phyloP scores from a whole-genome alignment of 2,888 invertebrate genomes.

The Capitulum mitella region DNA sequence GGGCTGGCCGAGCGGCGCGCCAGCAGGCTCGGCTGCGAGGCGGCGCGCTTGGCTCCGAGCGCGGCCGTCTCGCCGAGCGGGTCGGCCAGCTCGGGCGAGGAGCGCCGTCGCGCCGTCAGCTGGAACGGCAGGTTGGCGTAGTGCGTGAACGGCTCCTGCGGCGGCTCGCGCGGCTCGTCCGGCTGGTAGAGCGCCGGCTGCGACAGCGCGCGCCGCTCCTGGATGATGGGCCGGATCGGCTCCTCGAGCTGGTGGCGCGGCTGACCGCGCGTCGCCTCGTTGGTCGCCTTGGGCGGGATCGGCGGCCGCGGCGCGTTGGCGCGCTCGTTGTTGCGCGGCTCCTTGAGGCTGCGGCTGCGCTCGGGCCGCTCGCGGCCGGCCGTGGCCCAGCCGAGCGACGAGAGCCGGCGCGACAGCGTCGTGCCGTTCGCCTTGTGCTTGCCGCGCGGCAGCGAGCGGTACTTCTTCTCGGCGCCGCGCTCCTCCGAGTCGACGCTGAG shows the following conservation, averaged over 20 bases:
- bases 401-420: not conserved
- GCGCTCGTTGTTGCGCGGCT: conserved; percentile 17
- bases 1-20: not conserved
- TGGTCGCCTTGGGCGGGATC: not conserved
- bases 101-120: not conserved
- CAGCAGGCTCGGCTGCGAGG: not conserved
- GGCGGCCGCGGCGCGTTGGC: not conserved
- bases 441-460: not conserved
- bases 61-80: not conserved
- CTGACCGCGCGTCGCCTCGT: not conserved
- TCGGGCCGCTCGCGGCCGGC: not conserved
- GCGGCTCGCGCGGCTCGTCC: not conserved
- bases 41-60: not conserved
- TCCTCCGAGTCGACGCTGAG: not conserved
- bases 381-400: conserved; percentile 1
- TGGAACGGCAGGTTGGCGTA: conserved; percentile 25
- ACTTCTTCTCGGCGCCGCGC: not conserved
- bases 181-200: conserved; percentile 5
- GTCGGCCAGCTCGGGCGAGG: not conserved
- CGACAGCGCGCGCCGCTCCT: not conserved
- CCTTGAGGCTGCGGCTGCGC: conserved; percentile 12
- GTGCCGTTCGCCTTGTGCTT: not conserved
- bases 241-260: not conserved
- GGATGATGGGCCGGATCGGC: conserved; percentile 7
- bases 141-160: conserved; percentile 15